Evolutionary conservation across 2,113 vertebrate genomes (phyloP).

Genomic region (Poecile atricapillus): DNA sequence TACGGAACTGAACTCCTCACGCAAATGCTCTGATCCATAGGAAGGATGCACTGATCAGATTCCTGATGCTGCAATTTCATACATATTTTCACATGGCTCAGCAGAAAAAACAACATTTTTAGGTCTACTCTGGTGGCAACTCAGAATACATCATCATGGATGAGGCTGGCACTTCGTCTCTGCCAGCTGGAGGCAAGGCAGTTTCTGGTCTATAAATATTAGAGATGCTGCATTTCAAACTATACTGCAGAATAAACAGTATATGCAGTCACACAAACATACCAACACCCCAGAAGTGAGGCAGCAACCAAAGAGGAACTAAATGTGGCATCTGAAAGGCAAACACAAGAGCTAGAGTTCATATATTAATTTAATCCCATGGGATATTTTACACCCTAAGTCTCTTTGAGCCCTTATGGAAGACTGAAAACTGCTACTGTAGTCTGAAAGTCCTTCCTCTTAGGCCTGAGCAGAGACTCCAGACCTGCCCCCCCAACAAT

Average conservation of each 20-base stretch:
- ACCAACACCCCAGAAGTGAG: background rate
- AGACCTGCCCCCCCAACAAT: background rate
- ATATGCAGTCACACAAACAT: background rate
- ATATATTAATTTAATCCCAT: background rate
- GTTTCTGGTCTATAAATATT: background rate
- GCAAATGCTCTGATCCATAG: background rate
- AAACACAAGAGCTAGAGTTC: background rate
- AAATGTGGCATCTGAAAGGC: background rate
- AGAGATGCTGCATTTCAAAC: background rate
- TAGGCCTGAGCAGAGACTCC: background rate
- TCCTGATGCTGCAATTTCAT: rapidly evolving
- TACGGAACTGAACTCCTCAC: background rate
- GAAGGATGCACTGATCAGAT: background rate
- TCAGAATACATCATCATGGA: background rate
- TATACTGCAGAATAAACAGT: background rate
- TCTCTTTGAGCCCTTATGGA: background rate
- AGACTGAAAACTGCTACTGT: background rate
- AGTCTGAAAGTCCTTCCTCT: background rate
- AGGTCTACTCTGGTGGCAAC: background rate
- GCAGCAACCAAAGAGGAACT: background rate
- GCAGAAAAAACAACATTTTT: background rate
- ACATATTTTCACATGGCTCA: background rate
- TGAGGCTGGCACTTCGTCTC: background rate
- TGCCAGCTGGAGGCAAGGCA: background rate
- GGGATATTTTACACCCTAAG: background rate